These are phyloP conservation scores for Perizoma flavofasciatum DNA, from an alignment of 2,888 invertebrate genomes.

Conservation along the genomic window DNA sequence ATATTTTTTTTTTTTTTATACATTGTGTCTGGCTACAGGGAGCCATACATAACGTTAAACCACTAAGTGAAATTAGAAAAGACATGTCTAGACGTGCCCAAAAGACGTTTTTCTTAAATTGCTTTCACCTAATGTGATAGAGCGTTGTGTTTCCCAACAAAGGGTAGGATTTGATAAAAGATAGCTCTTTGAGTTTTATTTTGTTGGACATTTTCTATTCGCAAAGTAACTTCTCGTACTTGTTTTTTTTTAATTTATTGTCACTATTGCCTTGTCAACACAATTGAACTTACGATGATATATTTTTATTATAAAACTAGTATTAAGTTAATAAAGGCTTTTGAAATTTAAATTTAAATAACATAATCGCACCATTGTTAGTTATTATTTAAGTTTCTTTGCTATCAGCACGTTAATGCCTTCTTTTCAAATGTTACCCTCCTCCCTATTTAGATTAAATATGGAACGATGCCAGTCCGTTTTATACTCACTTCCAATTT, in stretches of 20 bases:
- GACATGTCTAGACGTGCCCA: slow-evolving; percentile 38
- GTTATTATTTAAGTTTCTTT: no score
- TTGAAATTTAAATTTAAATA: no score
- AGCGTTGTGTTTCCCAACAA: slow-evolving; percentile 14
- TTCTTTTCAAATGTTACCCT: no score
- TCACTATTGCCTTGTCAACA: no score
- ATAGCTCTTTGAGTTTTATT: slow-evolving; percentile 3
- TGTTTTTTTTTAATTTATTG: no score
- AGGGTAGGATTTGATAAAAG: slow-evolving; percentile 1
- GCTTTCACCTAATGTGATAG: slow-evolving; percentile 37
- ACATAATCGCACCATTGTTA: no score
- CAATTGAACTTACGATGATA: no score
- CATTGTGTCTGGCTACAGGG: slow-evolving; percentile 21
- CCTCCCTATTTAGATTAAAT: no score
- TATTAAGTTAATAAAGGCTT: no score
- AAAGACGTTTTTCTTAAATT: slow-evolving; percentile 39
- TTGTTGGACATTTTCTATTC: neutral
- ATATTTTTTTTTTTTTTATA: neutral
- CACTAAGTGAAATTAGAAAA: slow-evolving; percentile 35
- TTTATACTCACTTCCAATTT: neutral
- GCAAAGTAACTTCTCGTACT: neutral
- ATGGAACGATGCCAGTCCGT: no score
- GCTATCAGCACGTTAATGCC: no score
- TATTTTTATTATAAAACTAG: no score
- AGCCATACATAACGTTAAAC: slow-evolving; percentile 32